A percentile compares a stretch with the other conserved stretches of the same genome.
Evolutionary conservation across 1,140 invertebrate genomes (phyloP).

Genomic region (Drosophila ercepeae): DNA sequence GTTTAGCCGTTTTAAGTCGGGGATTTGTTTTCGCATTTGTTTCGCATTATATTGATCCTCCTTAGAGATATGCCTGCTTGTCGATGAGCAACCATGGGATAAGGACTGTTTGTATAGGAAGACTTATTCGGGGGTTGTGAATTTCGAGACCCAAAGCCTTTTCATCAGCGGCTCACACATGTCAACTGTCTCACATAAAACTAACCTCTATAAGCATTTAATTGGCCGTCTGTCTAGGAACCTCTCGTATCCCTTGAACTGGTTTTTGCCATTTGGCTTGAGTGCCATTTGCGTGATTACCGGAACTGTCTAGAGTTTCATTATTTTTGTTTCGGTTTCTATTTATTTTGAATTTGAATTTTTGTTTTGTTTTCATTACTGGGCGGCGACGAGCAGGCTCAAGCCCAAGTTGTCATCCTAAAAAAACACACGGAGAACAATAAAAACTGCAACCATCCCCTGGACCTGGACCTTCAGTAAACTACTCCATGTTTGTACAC

Average conservation of each 20-base stretch:
- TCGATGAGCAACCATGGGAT: slow-evolving; percentile 4
- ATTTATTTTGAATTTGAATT: slow-evolving; percentile 76
- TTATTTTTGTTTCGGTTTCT: slow-evolving; percentile 48
- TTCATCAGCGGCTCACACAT: slow-evolving; percentile 52
- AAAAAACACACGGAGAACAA: slow-evolving; percentile 57
- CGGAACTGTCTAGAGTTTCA: slow-evolving; percentile 16
- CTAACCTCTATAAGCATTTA: slow-evolving; percentile 65
- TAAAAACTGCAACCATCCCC: slow-evolving; percentile 37
- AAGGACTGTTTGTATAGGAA: slow-evolving; percentile 32
- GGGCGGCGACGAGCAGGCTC: slow-evolving; percentile 30
- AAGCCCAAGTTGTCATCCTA: slow-evolving; percentile 54
- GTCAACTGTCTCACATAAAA: slow-evolving; percentile 64
- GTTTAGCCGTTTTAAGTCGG: slow-evolving; percentile 43
- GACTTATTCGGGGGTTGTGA: slow-evolving; percentile 23
- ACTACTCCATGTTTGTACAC: slow-evolving; percentile 45
- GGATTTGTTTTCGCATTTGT: slow-evolving; percentile 47
- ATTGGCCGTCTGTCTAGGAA: slow-evolving; percentile 63
- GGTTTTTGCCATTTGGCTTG: slow-evolving; percentile 33
- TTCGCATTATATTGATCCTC: slow-evolving; percentile 54
- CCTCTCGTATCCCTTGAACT: slow-evolving; percentile 18
- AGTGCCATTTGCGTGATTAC: slow-evolving; percentile 38
- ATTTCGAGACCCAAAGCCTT: slow-evolving; percentile 18
- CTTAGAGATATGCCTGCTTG: slow-evolving; percentile 25
- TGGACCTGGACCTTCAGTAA: slow-evolving; percentile 29
- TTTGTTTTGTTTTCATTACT: slow-evolving; percentile 74